Conservation (phyloP, 2,797 vertebrate genomes). For the Sebastes trivittatus region DNA sequence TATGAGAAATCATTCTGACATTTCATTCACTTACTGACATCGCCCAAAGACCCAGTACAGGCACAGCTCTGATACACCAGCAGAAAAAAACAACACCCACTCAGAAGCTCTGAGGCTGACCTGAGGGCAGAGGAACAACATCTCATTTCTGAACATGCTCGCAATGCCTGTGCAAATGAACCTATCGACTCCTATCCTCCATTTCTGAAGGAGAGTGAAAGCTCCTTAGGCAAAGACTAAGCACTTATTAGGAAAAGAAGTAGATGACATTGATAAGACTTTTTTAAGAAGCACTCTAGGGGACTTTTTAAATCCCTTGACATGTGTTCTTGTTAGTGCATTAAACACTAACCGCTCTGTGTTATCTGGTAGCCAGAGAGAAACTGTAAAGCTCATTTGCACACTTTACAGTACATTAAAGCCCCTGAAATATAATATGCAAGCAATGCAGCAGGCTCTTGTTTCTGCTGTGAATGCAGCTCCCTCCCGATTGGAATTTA, state of each 20-base stretch:
- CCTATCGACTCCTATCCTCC: slow-evolving; percentile 8
- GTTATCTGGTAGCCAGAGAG: slow-evolving; percentile 39
- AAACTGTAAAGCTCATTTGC: slow-evolving; percentile 28
- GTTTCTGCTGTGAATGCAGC: slow-evolving; percentile 57
- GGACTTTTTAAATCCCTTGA: slow-evolving; percentile 54
- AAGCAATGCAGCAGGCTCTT: slow-evolving; percentile 21
- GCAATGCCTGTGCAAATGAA: slow-evolving; percentile 14
- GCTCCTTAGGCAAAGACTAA: slow-evolving; percentile 51
- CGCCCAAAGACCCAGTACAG: not conserved
- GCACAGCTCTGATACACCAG: not conserved
- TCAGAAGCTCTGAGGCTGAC: slow-evolving; percentile 13
- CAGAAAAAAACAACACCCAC: not conserved
- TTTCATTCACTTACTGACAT: not conserved
- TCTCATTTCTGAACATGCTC: slow-evolving; percentile 4
- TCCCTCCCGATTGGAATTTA: slow-evolving; percentile 56
- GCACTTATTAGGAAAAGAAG: slow-evolving; percentile 48
- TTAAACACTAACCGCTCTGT: slow-evolving; percentile 52
- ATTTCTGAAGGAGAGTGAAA: slow-evolving; percentile 37
- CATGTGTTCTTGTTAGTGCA: slow-evolving; percentile 58
- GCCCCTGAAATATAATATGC: slow-evolving; percentile 45
- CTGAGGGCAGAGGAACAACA: slow-evolving; percentile 28
- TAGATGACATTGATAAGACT: slow-evolving; percentile 64
- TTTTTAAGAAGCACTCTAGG: slow-evolving; percentile 53
- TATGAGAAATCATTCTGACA: slow-evolving; percentile 1
- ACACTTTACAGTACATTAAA: slow-evolving; percentile 36